phyloP scores from a whole-genome alignment of 2,888 invertebrate genomes.

The Aporophyla nigra region DNA sequence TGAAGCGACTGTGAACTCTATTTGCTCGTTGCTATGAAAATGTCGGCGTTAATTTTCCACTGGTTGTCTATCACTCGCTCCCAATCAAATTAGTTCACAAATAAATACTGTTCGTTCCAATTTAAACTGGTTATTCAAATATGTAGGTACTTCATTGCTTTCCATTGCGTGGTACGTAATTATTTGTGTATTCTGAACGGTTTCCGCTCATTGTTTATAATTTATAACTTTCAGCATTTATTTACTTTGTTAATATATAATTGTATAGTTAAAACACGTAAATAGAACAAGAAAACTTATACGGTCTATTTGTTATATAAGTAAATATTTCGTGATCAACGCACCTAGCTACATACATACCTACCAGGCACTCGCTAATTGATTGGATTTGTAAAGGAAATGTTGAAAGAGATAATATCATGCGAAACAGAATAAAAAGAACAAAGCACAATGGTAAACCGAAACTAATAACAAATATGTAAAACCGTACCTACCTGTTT shows the following conservation, averaged over 20 bases:
- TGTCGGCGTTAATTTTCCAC: conserved; percentile 41
- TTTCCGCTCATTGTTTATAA: conserved; percentile 54
- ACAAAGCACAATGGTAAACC: conserved; percentile 35
- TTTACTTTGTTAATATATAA: conserved; percentile 43
- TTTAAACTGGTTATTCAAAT: conserved; percentile 45
- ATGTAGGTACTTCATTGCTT: conserved; percentile 12
- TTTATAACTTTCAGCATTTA: conserved; percentile 33
- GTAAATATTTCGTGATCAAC: not conserved
- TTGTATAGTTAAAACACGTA: conserved; percentile 12
- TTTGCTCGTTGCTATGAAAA: conserved; percentile 25
- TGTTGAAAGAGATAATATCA: conserved; percentile 27
- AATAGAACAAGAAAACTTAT: conserved; percentile 19
- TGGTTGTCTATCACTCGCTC: conserved; percentile 34
- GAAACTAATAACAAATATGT: conserved; percentile 24
- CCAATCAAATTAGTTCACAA: conserved; percentile 48
- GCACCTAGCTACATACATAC: not conserved
- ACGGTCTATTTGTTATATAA: not conserved
- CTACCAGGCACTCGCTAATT: conserved; percentile 14
- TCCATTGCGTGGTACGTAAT: conserved; percentile 27
- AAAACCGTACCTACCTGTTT: conserved; percentile 19
- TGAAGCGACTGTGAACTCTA: conserved; percentile 2
- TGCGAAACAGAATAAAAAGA: conserved; percentile 30
- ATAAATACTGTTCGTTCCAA: conserved; percentile 33
- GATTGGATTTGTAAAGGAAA: conserved; percentile 30
- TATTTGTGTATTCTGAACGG: conserved; percentile 43